Evolutionary conservation across 2,888 invertebrate genomes (phyloP), one percentile per base, ranked within the genome.

Genomic region (Andrena hattorfiana): DNA sequence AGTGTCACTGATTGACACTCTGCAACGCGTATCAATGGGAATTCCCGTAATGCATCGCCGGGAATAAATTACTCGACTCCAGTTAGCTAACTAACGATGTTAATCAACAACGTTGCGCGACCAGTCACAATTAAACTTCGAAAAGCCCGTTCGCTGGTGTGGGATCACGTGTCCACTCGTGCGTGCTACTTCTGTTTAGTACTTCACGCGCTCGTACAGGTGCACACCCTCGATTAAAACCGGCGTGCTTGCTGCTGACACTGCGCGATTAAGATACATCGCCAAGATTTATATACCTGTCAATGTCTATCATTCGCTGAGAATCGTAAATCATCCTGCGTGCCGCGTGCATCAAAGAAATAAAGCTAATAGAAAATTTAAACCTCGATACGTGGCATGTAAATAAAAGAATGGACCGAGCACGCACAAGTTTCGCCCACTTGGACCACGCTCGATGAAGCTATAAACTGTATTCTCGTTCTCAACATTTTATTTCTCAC

Each of bases 61-160:
- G 49, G 71, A 77, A 83, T 83, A 83, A 85, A 85, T 85, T 85
- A 79, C 77, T 77, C 79, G 72, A 85, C 75, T 85, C 83, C 77
- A 73, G 77, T 75, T 67, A 71, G 72, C 73, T 70, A 75, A 67
- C 80, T 83, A 85, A 83, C 83, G 80, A 73, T 73, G 85, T 77
- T 85, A 85, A 83, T 85, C 83, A 83, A 80, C 77, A 62, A 70
- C 77, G 69, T 69, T 80, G 76, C 67, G 78, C 78, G 78, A 83
- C 83, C 59, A 77, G 67, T 77, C 59, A 83, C 72, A 85, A 85
- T 85, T 85, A 85, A 85, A 85, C 85, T 85, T 83, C 49, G 77
- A 64, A 71, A 82, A 84, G 74, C 77, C 56, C 69, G 62, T 35
- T 26, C 64, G 68, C 56, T 60, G 69, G 64, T 73, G 66, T 54